phyloP scores from a whole-genome alignment of 2,113 vertebrate genomes.

The Saccopteryx bilineata region DNA sequence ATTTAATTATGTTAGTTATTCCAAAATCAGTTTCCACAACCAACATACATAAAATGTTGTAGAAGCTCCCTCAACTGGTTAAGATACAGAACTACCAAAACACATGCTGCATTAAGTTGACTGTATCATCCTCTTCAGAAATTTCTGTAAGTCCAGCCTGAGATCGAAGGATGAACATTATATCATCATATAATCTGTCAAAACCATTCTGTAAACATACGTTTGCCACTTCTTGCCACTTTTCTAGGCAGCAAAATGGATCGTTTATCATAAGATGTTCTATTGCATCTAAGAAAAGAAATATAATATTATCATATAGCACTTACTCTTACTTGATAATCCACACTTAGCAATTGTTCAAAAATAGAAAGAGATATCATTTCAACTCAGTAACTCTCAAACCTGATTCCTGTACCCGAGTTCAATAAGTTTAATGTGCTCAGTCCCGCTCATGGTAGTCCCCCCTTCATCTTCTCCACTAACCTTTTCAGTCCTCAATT shows the following conservation, averaged over 20 bases:
- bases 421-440: neutral
- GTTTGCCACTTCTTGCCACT: constrained; percentile 78
- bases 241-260: constrained; percentile 65
- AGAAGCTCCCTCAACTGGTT: constrained; percentile 84
- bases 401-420: neutral
- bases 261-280: constrained; percentile 82
- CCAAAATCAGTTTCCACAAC: constrained; percentile 38
- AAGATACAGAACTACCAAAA: constrained; percentile 80
- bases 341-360: neutral
- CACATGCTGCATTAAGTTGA: constrained; percentile 79
- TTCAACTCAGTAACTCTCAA: constrained; percentile 27
- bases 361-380: constrained; percentile 44
- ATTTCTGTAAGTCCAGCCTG: constrained; percentile 80
- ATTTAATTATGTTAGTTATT: constrained; percentile 73
- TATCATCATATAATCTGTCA: constrained; percentile 65
- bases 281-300: constrained; percentile 64
- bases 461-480: neutral
- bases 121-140: constrained; percentile 59
- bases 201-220: constrained; percentile 78
- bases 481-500: neutral
- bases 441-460: neutral
- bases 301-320: neutral
- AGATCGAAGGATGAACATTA: constrained; percentile 79
- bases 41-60: constrained; percentile 54
- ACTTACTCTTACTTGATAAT: constrained; percentile 49